Evolutionary conservation across 1,140 invertebrate species (phyloP).

Genomic region (Nilaparvata lugens): DNA sequence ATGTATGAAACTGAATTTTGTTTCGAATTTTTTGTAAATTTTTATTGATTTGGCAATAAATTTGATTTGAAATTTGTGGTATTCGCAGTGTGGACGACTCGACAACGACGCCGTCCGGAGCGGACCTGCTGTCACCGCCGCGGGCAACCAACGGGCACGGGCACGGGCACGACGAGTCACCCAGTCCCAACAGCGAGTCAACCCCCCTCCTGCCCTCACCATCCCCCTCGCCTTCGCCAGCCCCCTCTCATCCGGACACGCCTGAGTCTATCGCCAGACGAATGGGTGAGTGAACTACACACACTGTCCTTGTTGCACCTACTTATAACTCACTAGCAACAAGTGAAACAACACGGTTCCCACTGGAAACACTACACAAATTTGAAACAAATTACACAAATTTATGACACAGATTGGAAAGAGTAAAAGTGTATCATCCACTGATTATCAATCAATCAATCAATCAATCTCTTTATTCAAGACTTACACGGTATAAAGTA

Average conservation of each 20-base stretch:
- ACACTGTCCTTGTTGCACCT: not conserved
- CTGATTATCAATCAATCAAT: no score
- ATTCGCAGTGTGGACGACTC: constrained; percentile 14
- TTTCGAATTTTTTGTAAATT: no score
- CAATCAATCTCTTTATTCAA: no score
- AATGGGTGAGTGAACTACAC: constrained; percentile 14
- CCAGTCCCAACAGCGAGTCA: constrained; percentile 10
- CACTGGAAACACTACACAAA: no score
- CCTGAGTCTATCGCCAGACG: constrained; percentile 10
- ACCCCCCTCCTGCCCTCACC: not conserved
- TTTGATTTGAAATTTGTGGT: not conserved
- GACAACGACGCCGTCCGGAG: no score
- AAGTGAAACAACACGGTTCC: no score
- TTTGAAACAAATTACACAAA: no score
- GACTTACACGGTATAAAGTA: no score
- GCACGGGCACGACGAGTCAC: not conserved
- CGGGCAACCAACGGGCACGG: constrained; percentile 8
- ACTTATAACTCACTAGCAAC: no score
- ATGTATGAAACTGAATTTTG: no score
- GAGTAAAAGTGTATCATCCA: no score
- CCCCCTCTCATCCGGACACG: constrained; percentile 11
- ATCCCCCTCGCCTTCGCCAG: constrained; percentile 1
- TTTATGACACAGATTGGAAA: no score
- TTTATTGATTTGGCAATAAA: not conserved
- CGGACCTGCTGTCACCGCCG: constrained; percentile 15